Evolutionary conservation across 2,888 invertebrate species (phyloP), one percentile per base, ranked within the genome.

Genomic region (Branchellion lobata): DNA sequence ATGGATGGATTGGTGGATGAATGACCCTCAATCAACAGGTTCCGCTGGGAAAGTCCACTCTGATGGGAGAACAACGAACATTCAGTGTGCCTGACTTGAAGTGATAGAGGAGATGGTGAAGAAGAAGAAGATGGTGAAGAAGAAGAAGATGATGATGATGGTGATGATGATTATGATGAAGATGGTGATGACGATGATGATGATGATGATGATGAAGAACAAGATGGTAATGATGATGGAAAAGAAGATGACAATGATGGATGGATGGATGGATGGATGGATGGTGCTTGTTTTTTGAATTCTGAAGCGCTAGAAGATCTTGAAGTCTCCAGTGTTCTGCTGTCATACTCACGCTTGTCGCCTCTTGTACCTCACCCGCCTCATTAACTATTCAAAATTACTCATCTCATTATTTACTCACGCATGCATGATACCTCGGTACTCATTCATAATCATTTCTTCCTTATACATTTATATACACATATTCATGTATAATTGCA

Each of bases 51-150:
- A 73, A 75, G 24, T 81, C 81, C 5, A 80, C 82, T 36, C 69
- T 82, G 27, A 81, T 83, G 80, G 81, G 82, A 11, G 83, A 83
- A 57, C 81, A 81, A 18, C 78, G 83, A n/a, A 83, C 83, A 24
- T 82, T 83, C 79, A 83, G 83, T 36, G 80, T 82, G 14, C 81
- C 81, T 18, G 75, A 80, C 29, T 33, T 47, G 53, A 53, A 75
- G n/a, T 21, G 79, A 79, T 36, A 53, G 73, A 34, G 73, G 31
- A 21, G 1, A 27, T 31, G 36, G 18, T 24, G 14, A 51, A 74
- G 71, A 47, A 73, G 73, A 47, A 73, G 31, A 78, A 33, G 69
- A 74, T 78, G 78, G 33, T 73, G 78, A 75, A 29, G 78, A 78
- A 11, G 79, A 78, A 33, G 78, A 75, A 27, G 78, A 75, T 72